phyloP scores from a whole-genome alignment of 2,113 vertebrate species.

The Thalassoma bifasciatum region DNA sequence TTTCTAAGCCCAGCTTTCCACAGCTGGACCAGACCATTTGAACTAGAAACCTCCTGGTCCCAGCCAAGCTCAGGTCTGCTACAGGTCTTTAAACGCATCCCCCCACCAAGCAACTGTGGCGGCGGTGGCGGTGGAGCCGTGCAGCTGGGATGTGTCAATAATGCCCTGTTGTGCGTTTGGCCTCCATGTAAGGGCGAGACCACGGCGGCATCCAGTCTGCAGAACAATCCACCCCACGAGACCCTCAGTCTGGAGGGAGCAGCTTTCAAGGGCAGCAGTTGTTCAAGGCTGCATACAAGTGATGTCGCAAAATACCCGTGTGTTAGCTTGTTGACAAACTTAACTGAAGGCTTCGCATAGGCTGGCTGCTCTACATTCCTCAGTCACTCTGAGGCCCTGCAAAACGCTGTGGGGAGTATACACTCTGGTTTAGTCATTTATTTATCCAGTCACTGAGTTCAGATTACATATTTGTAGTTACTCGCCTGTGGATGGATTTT shows the following conservation, averaged over 20 bases:
- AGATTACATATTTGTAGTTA: neutral
- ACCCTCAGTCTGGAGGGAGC: slow-evolving; percentile 51
- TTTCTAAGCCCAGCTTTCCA: slow-evolving; percentile 16
- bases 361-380: slow-evolving; percentile 59
- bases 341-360: slow-evolving; percentile 47
- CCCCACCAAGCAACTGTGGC: slow-evolving; percentile 68
- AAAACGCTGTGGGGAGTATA: neutral
- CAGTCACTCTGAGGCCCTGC: neutral
- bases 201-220: slow-evolving; percentile 61
- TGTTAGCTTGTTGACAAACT: slow-evolving; percentile 61
- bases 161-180: slow-evolving; percentile 67
- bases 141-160: slow-evolving; percentile 75
- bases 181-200: slow-evolving; percentile 52
- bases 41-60: slow-evolving; percentile 23
- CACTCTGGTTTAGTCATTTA: neutral
- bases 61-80: neutral
- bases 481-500: neutral
- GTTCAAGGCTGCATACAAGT: slow-evolving; percentile 45
- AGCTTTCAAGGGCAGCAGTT: slow-evolving; percentile 75
- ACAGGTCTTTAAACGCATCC: slow-evolving; percentile 18
- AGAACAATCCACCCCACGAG: slow-evolving; percentile 37
- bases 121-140: slow-evolving; percentile 52
- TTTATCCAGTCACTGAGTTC: neutral
- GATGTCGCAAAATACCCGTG: slow-evolving; percentile 58
- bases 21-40: slow-evolving; percentile 22